Percentiles rank a stretch among this genome's conserved stretches.
These are phyloP conservation scores for Hydrochoerus hydrochaeris DNA, from an alignment of 2,113 vertebrate genomes.

Conservation along the genomic window DNA sequence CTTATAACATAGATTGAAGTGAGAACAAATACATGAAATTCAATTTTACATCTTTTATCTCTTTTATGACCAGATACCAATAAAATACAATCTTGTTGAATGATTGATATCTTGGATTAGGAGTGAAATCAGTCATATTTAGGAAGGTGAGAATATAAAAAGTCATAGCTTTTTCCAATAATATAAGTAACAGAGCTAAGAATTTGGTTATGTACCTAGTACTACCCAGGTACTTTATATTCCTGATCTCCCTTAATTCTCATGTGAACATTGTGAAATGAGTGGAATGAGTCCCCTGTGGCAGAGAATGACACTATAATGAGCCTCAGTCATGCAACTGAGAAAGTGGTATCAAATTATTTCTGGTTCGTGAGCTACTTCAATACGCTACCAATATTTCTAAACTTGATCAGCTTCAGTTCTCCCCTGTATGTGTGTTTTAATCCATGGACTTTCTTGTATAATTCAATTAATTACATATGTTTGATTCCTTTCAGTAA, in stretches of 20 bases:
- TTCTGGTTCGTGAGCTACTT: neutral
- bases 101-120: neutral
- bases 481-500: neutral
- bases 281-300: neutral
- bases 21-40: neutral
- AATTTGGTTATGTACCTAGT: neutral
- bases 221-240: neutral
- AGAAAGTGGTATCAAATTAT: neutral
- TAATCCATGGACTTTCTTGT: neutral
- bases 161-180: neutral
- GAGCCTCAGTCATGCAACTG: neutral
- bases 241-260: neutral
- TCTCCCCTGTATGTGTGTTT: neutral
- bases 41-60: neutral
- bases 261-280: neutral
- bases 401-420: neutral
- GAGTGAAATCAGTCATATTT: neutral
- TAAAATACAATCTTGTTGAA: neutral
- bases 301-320: neutral
- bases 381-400: neutral
- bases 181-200: neutral
- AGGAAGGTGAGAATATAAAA: neutral
- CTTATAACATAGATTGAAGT: slow-evolving; percentile 3
- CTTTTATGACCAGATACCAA: neutral
- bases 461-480: neutral